A percentile compares a stretch with the other conserved stretches of the same genome.
Conservation (phyloP, 2,797 vertebrate species). For the Micromesistius poutassou region DNA sequence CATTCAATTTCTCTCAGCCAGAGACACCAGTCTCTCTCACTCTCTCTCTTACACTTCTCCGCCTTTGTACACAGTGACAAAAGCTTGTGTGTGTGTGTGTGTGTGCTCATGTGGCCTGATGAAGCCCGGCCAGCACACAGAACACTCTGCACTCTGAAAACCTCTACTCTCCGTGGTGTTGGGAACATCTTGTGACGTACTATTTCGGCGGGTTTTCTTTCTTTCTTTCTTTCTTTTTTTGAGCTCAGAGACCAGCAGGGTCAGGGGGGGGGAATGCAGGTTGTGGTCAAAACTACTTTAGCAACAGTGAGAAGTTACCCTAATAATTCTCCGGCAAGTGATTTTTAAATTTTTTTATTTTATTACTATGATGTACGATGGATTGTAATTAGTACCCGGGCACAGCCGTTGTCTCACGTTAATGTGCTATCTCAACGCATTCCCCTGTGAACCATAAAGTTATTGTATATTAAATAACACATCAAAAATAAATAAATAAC, state of each 20-base stretch:
- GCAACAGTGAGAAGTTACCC: neutral
- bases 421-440: neutral
- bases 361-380: neutral
- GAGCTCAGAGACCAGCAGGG: neutral
- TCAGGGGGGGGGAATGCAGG: no score
- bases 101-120: slow-evolving; percentile 64
- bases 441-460: slow-evolving; percentile 11
- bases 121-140: slow-evolving; percentile 50
- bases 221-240: no score
- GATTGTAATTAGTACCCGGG: slow-evolving; percentile 3
- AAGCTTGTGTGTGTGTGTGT: slow-evolving; percentile 45
- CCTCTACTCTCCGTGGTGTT: slow-evolving; percentile 38
- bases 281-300: neutral
- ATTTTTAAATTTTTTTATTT: slow-evolving; percentile 1
- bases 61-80: slow-evolving; percentile 59
- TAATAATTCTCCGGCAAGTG: neutral
- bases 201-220: neutral
- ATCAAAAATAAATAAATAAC: neutral
- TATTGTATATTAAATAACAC: slow-evolving; percentile 15
- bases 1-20: slow-evolving; percentile 60
- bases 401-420: neutral
- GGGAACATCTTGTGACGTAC: neutral
- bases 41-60: slow-evolving; percentile 35
- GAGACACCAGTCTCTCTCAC: slow-evolving; percentile 55
- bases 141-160: slow-evolving; percentile 49